phyloP scores from a whole-genome alignment of 2,888 invertebrate species.

The Pharmacophagus antenor region DNA sequence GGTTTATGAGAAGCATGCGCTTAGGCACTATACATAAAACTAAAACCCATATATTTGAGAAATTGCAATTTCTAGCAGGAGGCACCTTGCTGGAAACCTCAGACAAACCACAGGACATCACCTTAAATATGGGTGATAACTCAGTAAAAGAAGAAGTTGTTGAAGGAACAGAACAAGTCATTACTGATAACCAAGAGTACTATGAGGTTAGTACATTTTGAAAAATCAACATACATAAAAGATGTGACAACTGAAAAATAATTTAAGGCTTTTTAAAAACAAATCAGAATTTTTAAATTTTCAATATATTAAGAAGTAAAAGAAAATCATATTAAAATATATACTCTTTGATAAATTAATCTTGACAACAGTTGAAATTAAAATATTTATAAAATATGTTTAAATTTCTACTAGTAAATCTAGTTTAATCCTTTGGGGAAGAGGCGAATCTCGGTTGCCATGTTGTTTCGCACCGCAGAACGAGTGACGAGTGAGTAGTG shows the following conservation, averaged over 20 bases:
- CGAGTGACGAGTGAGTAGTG: no score
- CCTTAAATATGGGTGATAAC: conserved; percentile 38
- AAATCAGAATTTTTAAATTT: neutral
- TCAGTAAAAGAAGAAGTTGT: conserved; percentile 34
- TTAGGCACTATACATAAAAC: conserved; percentile 61
- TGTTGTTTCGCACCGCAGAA: no score
- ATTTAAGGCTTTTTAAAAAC: neutral
- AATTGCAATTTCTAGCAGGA: conserved; percentile 58
- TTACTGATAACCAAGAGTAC: conserved; percentile 72
- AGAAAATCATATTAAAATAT: no score
- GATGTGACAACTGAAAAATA: no score
- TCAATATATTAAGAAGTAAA: no score
- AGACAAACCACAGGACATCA: conserved; percentile 36
- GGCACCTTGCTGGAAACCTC: conserved; percentile 45
- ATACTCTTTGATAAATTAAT: no score
- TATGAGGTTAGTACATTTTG: conserved; percentile 51
- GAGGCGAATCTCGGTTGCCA: no score
- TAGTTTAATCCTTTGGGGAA: no score
- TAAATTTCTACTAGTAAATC: no score
- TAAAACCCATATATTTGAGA: conserved; percentile 60
- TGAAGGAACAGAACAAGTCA: conserved; percentile 53
- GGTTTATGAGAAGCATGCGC: conserved; percentile 75
- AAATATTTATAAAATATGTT: no score
- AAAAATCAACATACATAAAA: no score
- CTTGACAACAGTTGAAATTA: no score